Percentiles rank a stretch among this genome's conserved stretches.
phyloP scores from a whole-genome alignment of 1,140 invertebrate genomes.

The Scaptomyza pallida region DNA sequence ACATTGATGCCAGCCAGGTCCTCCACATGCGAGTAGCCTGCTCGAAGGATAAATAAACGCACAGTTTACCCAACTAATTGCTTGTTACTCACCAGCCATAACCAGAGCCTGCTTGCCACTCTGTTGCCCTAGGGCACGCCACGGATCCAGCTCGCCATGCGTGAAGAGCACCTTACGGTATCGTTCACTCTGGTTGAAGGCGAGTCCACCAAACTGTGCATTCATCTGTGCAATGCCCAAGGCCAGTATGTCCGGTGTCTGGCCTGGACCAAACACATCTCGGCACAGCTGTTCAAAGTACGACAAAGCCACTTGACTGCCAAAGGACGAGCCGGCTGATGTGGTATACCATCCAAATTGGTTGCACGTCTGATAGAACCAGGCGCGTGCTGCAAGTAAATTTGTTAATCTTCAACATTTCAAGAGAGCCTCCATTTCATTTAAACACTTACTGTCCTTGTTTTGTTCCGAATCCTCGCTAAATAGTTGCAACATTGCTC shows the following conservation, averaged over 20 bases:
- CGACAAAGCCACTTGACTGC: slow-evolving; percentile 85
- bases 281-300: slow-evolving; percentile 87
- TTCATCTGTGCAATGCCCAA: slow-evolving; percentile 85
- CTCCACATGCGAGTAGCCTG: slow-evolving; percentile 71
- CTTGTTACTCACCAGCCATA: slow-evolving; percentile 51
- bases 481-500: slow-evolving; percentile 62
- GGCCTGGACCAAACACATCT: slow-evolving; percentile 86
- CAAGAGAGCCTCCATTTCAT: not conserved
- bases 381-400: slow-evolving; percentile 84
- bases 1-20: slow-evolving; percentile 70
- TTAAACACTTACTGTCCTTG: slow-evolving; percentile 47
- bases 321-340: slow-evolving; percentile 84
- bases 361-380: slow-evolving; percentile 90
- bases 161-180: slow-evolving; percentile 86
- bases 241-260: slow-evolving; percentile 84
- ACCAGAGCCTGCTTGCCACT: slow-evolving; percentile 60
- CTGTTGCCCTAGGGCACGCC: slow-evolving; percentile 81
- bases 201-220: slow-evolving; percentile 85
- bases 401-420: slow-evolving; percentile 21
- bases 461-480: slow-evolving; percentile 35
- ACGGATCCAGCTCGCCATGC: slow-evolving; percentile 88
- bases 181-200: slow-evolving; percentile 83
- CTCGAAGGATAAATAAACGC: slow-evolving; percentile 38
- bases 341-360: slow-evolving; percentile 89
- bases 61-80: slow-evolving; percentile 31